These are phyloP conservation scores for Erebia aethiops DNA, from an alignment of 2,888 invertebrate species.

Conservation along the genomic window DNA sequence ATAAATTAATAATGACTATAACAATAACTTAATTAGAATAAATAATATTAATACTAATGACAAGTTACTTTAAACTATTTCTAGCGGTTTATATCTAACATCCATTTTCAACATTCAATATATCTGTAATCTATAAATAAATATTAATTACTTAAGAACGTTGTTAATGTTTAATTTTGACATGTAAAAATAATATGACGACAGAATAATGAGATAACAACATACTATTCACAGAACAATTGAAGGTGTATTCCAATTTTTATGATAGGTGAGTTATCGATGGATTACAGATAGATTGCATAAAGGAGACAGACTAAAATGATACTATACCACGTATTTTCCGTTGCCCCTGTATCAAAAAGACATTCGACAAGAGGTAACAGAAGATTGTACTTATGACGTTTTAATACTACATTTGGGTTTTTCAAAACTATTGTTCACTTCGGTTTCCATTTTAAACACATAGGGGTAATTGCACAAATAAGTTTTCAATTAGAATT, in stretches of 20 bases:
- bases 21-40: slow-evolving; percentile 72
- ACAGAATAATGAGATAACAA: too few relatives aligned
- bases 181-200: too few relatives aligned
- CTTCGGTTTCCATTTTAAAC: slow-evolving; percentile 37
- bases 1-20: slow-evolving; percentile 60
- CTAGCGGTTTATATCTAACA: slow-evolving; percentile 66
- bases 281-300: too few relatives aligned
- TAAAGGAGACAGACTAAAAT: slow-evolving; percentile 54
- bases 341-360: slow-evolving; percentile 77
- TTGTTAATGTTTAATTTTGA: too few relatives aligned
- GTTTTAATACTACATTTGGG: slow-evolving; percentile 69
- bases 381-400: slow-evolving; percentile 77
- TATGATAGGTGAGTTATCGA: too few relatives aligned
- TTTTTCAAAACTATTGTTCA: slow-evolving; percentile 36
- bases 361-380: slow-evolving; percentile 74
- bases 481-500: background rate
- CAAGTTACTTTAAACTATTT: slow-evolving; percentile 79
- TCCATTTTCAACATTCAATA: too few relatives aligned
- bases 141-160: too few relatives aligned
- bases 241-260: too few relatives aligned
- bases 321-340: slow-evolving; percentile 71
- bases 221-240: too few relatives aligned
- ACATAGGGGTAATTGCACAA: slow-evolving; percentile 10
- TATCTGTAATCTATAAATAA: too few relatives aligned
- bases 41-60: slow-evolving; percentile 82